Evolutionary conservation across 2,797 vertebrate species (phyloP).

Genomic region (Rhinoraja longicauda): DNA sequence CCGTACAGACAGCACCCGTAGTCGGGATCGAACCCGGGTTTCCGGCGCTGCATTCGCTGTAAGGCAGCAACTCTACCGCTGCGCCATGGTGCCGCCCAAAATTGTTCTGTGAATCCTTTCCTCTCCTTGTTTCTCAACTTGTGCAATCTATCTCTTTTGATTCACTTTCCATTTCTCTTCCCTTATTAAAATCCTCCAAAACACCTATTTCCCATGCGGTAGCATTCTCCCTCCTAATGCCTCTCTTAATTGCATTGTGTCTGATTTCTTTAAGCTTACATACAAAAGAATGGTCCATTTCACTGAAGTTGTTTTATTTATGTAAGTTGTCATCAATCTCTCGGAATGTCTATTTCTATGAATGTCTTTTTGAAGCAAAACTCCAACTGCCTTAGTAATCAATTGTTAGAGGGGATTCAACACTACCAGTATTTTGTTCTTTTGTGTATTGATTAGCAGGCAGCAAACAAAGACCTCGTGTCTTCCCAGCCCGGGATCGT

Average conservation of each 20-base stretch:
- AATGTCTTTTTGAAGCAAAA: not conserved
- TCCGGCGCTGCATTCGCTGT: too few species aligned
- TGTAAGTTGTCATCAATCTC: not conserved
- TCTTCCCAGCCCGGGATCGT: not conserved
- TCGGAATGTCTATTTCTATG: not conserved
- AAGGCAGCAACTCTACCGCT: too few species aligned
- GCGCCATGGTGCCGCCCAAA: too few species aligned
- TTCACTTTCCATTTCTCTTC: not conserved
- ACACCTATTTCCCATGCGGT: not conserved
- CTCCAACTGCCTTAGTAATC: not conserved
- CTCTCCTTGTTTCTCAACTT: not conserved
- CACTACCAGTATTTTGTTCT: not conserved
- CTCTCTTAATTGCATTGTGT: not conserved
- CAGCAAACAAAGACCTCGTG: not conserved
- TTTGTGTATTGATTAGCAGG: not conserved
- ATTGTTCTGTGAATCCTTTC: not conserved
- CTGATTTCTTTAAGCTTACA: not conserved
- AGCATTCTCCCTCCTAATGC: not conserved
- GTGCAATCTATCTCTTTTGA: not conserved
- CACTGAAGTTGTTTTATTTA: not conserved
- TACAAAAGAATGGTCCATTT: not conserved
- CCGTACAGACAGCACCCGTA: too few species aligned
- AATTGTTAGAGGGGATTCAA: not conserved
- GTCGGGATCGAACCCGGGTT: too few species aligned
- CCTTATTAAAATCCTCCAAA: not conserved